A percentile compares a stretch with the other conserved stretches of the same genome.
phyloP scores from a whole-genome alignment of 2,113 vertebrate species.

The Lota lota region DNA sequence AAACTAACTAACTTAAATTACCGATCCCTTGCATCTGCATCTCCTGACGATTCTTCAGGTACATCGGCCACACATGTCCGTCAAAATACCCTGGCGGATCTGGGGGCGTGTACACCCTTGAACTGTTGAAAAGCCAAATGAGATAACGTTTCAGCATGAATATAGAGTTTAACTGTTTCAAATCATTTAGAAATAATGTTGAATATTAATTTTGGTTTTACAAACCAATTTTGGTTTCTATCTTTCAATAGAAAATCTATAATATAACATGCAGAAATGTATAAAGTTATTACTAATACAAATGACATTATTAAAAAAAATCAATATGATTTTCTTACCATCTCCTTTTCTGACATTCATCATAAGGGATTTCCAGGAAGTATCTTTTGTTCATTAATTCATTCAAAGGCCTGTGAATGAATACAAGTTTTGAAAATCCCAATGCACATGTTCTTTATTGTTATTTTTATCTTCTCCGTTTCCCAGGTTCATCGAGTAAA shows the following conservation, averaged over 20 bases:
- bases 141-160: not conserved
- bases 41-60: conserved; percentile 81
- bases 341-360: conserved; percentile 86
- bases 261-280: not conserved
- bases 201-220: not conserved
- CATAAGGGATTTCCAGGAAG: conserved; percentile 87
- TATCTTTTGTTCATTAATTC: conserved; percentile 83
- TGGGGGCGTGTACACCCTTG: conserved; percentile 83
- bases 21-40: conserved; percentile 76
- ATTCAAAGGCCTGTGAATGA: conserved; percentile 79
- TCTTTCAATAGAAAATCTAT: too few relatives aligned
- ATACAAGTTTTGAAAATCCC: conserved; percentile 8
- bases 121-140: conserved; percentile 63
- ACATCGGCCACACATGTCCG: conserved; percentile 93
- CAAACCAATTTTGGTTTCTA: not conserved
- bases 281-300: not conserved
- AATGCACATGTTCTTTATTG: too few relatives aligned
- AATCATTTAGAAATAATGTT: not conserved
- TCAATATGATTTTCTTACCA: conserved; percentile 65
- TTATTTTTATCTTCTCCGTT: too few relatives aligned
- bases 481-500: not conserved
- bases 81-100: conserved; percentile 90
- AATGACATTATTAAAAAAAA: not conserved
- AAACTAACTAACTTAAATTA: conserved; percentile 42
- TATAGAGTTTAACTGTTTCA: not conserved